These are phyloP conservation scores for Erythrolamprus reginae DNA, from an alignment of 2,113 vertebrate genomes.

Conservation along the genomic window DNA sequence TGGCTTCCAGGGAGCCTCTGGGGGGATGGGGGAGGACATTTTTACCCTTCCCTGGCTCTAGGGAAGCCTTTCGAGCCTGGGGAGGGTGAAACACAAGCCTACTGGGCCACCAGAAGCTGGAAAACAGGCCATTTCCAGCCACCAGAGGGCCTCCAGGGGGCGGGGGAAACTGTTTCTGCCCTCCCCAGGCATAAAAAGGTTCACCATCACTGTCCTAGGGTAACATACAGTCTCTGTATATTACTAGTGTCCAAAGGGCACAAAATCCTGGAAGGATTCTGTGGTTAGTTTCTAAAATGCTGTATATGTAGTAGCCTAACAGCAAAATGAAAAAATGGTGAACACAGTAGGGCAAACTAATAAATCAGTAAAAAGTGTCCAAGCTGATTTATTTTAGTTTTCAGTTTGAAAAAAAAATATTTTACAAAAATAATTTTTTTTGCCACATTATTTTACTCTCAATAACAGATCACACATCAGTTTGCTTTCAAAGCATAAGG, in stretches of 20 bases:
- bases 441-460: background rate
- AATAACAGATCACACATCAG: background rate
- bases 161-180: too few relatives aligned
- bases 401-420: background rate
- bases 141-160: too few relatives aligned
- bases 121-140: too few relatives aligned
- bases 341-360: background rate
- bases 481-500: constrained; percentile 23
- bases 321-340: background rate
- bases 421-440: background rate
- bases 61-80: too few relatives aligned
- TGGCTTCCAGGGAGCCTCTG: too few relatives aligned
- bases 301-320: background rate
- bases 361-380: background rate
- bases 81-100: too few relatives aligned
- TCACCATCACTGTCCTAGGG: too few relatives aligned
- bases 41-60: too few relatives aligned
- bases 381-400: background rate
- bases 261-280: background rate
- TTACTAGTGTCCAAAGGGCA: background rate
- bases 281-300: background rate
- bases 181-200: too few relatives aligned
- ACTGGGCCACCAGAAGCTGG: too few relatives aligned
- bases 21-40: too few relatives aligned
- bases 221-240: too few relatives aligned